Percentiles rank a stretch among this genome's conserved stretches.
These are phyloP conservation scores for Archips crataeganus DNA, from an alignment of 2,888 invertebrate genomes.

Conservation along the genomic window DNA sequence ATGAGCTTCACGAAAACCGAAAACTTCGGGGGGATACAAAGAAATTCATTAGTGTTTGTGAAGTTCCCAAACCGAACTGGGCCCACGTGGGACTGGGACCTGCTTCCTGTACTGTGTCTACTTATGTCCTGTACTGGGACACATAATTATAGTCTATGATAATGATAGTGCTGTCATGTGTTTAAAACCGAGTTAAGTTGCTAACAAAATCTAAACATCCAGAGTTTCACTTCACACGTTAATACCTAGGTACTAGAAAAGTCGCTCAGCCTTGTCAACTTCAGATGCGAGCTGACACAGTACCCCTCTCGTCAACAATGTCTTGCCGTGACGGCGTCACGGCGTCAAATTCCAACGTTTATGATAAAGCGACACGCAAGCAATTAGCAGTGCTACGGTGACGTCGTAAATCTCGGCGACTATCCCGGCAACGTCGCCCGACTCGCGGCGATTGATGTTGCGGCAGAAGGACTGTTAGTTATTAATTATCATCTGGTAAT, in stretches of 20 bases:
- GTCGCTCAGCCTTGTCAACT: background rate
- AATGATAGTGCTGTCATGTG: no score
- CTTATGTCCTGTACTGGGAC: no score
- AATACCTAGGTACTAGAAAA: background rate
- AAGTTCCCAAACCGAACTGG: no score
- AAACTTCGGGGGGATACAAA: no score
- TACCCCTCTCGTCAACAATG: background rate
- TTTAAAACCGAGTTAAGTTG: no score
- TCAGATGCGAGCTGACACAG: background rate
- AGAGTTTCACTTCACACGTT: background rate
- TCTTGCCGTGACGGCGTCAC: conserved; percentile 9
- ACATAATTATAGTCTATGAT: no score
- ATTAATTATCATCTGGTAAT: conserved; percentile 7
- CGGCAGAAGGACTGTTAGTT: conserved; percentile 11
- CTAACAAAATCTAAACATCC: background rate
- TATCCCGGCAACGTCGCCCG: conserved; percentile 7
- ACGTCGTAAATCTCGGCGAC: conserved; percentile 10
- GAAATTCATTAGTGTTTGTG: no score
- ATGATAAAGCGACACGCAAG: conserved; percentile 25
- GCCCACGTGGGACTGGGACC: no score
- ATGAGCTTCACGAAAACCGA: no score
- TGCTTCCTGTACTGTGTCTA: no score
- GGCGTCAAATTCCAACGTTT: conserved; percentile 19
- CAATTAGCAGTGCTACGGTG: conserved; percentile 20
- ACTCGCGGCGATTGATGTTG: conserved; percentile 3